These are phyloP conservation scores for Malacosoma neustria DNA, from an alignment of 2,888 invertebrate genomes.

Conservation along the genomic window DNA sequence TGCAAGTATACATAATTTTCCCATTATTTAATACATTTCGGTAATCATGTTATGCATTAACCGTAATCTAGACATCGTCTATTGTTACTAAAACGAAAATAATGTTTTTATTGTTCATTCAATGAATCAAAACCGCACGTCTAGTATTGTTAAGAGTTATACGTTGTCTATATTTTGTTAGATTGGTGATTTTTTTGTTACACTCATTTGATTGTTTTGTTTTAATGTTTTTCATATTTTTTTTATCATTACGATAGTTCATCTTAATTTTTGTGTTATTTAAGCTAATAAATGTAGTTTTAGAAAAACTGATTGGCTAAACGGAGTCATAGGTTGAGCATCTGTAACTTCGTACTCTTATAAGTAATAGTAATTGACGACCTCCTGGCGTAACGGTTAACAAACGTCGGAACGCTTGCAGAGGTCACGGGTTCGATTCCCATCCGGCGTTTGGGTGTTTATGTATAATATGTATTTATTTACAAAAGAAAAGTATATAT, in stretches of 20 bases:
- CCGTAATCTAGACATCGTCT: background rate
- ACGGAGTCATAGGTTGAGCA: too few species aligned
- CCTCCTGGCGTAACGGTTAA: too few species aligned
- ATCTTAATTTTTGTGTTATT: background rate
- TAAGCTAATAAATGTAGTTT: too few species aligned
- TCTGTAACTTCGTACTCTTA: too few species aligned
- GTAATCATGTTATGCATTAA: background rate
- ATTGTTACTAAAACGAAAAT: background rate
- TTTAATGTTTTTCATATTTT: background rate
- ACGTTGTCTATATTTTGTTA: background rate
- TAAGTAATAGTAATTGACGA: too few species aligned
- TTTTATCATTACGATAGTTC: background rate
- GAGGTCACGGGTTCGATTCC: too few species aligned
- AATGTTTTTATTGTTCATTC: background rate
- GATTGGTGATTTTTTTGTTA: background rate
- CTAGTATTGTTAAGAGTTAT: background rate
- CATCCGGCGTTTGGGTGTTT: too few species aligned
- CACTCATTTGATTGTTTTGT: background rate
- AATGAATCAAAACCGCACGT: background rate
- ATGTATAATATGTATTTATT: too few species aligned
- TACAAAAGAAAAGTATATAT: too few species aligned
- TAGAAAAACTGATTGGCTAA: too few species aligned
- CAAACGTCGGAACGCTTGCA: too few species aligned
- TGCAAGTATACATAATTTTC: background rate
- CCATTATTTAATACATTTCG: background rate